phyloP scores from a whole-genome alignment of 2,888 invertebrate species.

The Rambutsinella grinnellia region DNA sequence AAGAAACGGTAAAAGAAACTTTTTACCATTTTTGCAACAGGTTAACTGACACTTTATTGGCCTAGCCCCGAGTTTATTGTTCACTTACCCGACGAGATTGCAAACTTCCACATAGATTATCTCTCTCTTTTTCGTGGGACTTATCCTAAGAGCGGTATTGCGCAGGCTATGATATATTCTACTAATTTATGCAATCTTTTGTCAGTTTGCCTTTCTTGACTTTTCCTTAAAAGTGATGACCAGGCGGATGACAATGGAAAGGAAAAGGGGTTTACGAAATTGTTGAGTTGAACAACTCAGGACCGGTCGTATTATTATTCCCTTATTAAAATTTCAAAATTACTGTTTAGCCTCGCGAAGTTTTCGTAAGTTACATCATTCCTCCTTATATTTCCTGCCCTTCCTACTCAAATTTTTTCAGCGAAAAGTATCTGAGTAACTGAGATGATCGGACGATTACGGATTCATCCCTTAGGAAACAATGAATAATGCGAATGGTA shows the following conservation, averaged over 20 bases:
- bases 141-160: too few species aligned
- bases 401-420: too few species aligned
- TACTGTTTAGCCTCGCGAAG: neutral
- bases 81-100: neutral
- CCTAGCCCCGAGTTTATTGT: slow-evolving; percentile 6
- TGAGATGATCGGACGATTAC: neutral
- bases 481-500: slow-evolving; percentile 43
- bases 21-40: neutral
- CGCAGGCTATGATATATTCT: too few species aligned
- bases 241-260: neutral
- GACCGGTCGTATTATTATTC: too few species aligned
- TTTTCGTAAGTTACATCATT: neutral
- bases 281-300: too few species aligned
- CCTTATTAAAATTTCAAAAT: neutral
- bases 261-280: neutral
- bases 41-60: neutral
- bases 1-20: neutral
- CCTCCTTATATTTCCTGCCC: neutral
- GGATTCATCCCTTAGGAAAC: slow-evolving; percentile 46
- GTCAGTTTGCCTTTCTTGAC: neutral
- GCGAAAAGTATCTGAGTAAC: neutral
- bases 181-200: neutral
- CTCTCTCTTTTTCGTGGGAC: neutral
- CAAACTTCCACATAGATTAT: neutral
- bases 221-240: neutral